Percentiles rank a stretch among this genome's conserved stretches.
These are phyloP conservation scores for Girardia tigrina DNA, from an alignment of 2,888 invertebrate species.

Conservation along the genomic window DNA sequence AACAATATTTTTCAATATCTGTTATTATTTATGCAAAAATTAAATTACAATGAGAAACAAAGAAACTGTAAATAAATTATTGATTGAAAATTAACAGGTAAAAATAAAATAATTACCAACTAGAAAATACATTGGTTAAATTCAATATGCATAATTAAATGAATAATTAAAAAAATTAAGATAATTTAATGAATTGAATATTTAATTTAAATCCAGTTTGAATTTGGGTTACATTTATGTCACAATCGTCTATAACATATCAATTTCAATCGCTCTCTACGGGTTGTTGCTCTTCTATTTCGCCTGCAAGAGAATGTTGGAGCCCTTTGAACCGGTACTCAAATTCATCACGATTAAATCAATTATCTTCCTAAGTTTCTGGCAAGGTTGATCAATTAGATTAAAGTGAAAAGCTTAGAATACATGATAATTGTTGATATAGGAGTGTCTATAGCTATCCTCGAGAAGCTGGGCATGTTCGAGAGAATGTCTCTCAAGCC, in stretches of 20 bases:
- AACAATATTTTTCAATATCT: no score
- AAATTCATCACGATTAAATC: slow-evolving; percentile 26
- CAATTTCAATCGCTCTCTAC: slow-evolving; percentile 14
- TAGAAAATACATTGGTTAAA: no score
- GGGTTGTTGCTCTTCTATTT: slow-evolving; percentile 21
- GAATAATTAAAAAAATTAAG: neutral
- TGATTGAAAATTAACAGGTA: no score
- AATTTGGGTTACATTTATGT: slow-evolving; percentile 14
- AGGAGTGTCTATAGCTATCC: neutral
- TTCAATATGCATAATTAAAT: neutral
- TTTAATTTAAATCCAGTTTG: neutral
- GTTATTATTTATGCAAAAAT: no score
- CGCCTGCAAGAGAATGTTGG: slow-evolving; percentile 8
- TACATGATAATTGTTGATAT: neutral
- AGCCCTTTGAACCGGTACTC: slow-evolving; percentile 25
- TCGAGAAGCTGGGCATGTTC: neutral
- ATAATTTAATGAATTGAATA: neutral
- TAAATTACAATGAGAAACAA: no score
- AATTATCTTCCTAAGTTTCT: slow-evolving; percentile 21
- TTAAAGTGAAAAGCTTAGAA: neutral
- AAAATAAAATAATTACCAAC: no score
- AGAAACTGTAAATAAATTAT: no score
- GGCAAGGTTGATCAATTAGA: neutral
- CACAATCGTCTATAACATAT: slow-evolving; percentile 25
- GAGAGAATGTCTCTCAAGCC: neutral